Base-by-base conservation (phyloP, 2,797 vertebrate genomes). In the Chelidonichthys spinosus region DNA sequence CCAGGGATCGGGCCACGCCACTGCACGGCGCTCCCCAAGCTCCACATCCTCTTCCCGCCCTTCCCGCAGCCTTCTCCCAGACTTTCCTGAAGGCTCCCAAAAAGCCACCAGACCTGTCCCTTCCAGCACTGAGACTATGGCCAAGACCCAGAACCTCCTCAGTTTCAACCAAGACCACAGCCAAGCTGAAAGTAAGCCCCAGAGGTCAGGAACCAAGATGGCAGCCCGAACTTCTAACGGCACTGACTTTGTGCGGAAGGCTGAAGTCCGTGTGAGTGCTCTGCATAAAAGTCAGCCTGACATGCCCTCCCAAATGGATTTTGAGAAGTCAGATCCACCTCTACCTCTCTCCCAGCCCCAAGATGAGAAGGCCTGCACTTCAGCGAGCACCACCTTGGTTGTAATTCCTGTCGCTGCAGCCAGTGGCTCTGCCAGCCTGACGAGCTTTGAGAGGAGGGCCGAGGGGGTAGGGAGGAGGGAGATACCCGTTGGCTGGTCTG, bases 201-300 rank as follows among this genome's bases (percentile, higher is more conserved):
- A 74, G 15, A 85, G 70, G 3, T 74, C 78, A 64, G 90, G 83
- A 78, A 80, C 84, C 0, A 97, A 97, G 56, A 96, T 95, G 81
- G 91, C 94, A n/a, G 93, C 94, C 81, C 89, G 94, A 3, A 88
- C 94, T 4, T 94, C 93, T 46, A 94, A 96, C 83, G 90, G 92
- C 93, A 95, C 95, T 58, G 96, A 98, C 93, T 99, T 97, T 79
- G 97, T 99, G 17, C 97, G 97, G 83, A 99, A 99, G 89, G 97
- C 98, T 63, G 99, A 98, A 85, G 97, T 99, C 63, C 96, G 97
- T 81, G 95, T 99, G 83, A 97, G 90, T 68, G 81, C 95, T 1
- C 93, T 91, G 53, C 93, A 91, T 7, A 96, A 92, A 85, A 87
- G 94, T 68, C 94, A 94, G 2, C 75, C 92, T 36, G 94, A 89